Evolutionary conservation across 23 tunicate species (phyloP).

Genomic region (Diplosoma virens): DNA sequence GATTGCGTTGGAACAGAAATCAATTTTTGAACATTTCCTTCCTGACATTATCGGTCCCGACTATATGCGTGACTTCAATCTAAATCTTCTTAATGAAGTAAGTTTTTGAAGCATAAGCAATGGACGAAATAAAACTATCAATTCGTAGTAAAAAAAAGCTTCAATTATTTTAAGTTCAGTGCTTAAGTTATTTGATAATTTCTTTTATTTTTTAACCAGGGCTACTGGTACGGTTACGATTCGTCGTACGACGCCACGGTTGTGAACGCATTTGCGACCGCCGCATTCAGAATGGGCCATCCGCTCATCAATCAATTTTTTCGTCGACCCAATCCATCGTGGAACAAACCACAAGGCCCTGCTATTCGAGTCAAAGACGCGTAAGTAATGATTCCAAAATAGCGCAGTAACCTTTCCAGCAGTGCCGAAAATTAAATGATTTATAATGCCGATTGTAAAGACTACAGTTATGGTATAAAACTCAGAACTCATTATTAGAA

Average conservation of each 20-base stretch:
- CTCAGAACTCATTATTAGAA: too few relatives aligned
- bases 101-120: too few relatives aligned
- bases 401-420: too few relatives aligned
- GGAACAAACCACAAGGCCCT: constrained; percentile 16
- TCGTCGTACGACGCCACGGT: constrained; percentile 79
- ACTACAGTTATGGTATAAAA: too few relatives aligned
- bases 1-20: constrained; percentile 41
- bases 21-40: constrained; percentile 51
- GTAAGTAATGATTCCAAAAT: constrained; percentile 7
- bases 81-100: too few relatives aligned
- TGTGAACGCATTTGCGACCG: constrained; percentile 60
- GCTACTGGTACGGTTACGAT: constrained; percentile 78
- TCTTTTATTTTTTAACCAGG: too few relatives aligned
- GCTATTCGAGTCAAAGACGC: constrained; percentile 15
- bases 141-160: too few relatives aligned
- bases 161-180: too few relatives aligned
- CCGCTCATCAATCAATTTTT: constrained; percentile 26
- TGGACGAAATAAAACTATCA: too few relatives aligned
- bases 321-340: constrained; percentile 31
- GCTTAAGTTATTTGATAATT: too few relatives aligned
- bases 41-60: constrained; percentile 43
- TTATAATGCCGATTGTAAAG: too few relatives aligned
- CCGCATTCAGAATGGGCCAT: constrained; percentile 90
- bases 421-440: too few relatives aligned
- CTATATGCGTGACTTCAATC: constrained; percentile 49